Evolutionary conservation across 2,113 vertebrate genomes (phyloP).

Genomic region (Orcinus orca): DNA sequence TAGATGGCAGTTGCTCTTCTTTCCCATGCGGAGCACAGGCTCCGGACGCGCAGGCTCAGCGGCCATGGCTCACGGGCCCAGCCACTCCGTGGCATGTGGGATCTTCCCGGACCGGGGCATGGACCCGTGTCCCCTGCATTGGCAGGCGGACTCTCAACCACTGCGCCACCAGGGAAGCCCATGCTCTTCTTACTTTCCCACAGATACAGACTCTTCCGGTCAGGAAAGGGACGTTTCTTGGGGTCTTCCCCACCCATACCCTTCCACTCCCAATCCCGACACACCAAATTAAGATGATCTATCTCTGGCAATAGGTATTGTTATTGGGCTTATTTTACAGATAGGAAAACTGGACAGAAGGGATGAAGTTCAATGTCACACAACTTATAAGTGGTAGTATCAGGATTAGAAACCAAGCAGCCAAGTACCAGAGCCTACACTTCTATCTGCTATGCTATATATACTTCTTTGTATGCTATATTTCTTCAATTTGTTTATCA

Average conservation of each 20-base stretch:
- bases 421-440: neutral
- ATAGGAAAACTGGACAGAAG: neutral
- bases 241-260: neutral
- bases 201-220: neutral
- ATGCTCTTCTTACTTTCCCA: neutral
- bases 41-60: too few relatives aligned
- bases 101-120: too few relatives aligned
- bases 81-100: too few relatives aligned
- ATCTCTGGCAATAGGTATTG: neutral
- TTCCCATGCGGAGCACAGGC: too few relatives aligned
- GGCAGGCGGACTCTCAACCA: too few relatives aligned
- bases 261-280: neutral
- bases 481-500: slow-evolving; percentile 1
- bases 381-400: neutral
- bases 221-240: neutral
- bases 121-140: too few relatives aligned
- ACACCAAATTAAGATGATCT: neutral
- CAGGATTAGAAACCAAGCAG: neutral
- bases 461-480: neutral
- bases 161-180: too few relatives aligned
- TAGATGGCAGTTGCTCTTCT: neutral
- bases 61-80: too few relatives aligned
- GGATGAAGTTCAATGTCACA: neutral
- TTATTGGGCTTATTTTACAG: neutral
- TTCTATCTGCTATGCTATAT: neutral